phyloP scores from a whole-genome alignment of 2,888 invertebrate genomes.

The Drosophila koepferae region DNA sequence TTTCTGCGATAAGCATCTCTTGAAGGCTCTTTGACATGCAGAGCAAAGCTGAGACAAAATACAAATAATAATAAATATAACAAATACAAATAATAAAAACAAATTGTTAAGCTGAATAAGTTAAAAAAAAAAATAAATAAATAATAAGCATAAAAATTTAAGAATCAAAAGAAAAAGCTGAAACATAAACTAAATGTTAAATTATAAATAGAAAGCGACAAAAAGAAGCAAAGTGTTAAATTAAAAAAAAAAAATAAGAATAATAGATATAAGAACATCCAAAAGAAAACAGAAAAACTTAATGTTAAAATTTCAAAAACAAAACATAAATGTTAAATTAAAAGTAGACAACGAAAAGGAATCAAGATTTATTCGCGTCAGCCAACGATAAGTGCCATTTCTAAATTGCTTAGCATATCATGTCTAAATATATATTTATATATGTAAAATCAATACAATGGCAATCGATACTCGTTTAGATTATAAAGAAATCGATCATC shows the following conservation, averaged over 20 bases:
- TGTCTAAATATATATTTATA: conserved; percentile 18
- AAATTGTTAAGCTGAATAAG: background rate
- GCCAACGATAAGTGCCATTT: background rate
- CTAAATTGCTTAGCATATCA: conserved; percentile 14
- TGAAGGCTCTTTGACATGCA: background rate
- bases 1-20: background rate
- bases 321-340: too few relatives aligned
- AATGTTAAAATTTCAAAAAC: too few relatives aligned
- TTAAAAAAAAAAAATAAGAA: too few relatives aligned
- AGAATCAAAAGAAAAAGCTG: too few relatives aligned
- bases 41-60: background rate
- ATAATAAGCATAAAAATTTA: too few relatives aligned
- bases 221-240: too few relatives aligned
- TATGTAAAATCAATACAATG: conserved; percentile 5
- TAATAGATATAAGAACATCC: too few relatives aligned
- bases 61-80: background rate
- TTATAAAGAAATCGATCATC: conserved; percentile 65
- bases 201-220: too few relatives aligned
- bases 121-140: too few relatives aligned
- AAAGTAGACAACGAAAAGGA: background rate
- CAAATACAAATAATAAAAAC: background rate
- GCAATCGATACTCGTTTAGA: conserved; percentile 17
- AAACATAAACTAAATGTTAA: too few relatives aligned
- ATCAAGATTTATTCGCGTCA: conserved; percentile 1
- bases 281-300: too few relatives aligned